Evolutionary conservation across 2,888 invertebrate species (phyloP), one percentile per base, ranked within the genome.

Genomic region (Agrypnus murinus): DNA sequence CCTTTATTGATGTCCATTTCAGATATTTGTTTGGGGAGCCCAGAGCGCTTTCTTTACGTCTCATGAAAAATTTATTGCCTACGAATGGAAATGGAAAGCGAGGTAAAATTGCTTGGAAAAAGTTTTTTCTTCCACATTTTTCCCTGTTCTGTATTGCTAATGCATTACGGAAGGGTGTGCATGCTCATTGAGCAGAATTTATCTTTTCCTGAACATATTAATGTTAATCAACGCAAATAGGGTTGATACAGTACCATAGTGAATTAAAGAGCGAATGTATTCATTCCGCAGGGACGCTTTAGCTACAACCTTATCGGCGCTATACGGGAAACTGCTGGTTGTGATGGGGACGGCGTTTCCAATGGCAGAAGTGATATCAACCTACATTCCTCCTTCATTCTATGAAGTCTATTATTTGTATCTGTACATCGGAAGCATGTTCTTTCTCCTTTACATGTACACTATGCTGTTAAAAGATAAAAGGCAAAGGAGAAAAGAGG

Each of bases 281-380:
- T 25, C 25, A 25, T 5, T 8, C 10, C 6, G 59, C 86, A 96
- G 96, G 78, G 95, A 96, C 86, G 95, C 96, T 75, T 87, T 97
- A 82, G 94, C 95, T 69, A 94, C 95, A 36, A 94, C 96, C 14
- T 88, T 97, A 76, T 97, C 97, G 74, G 97, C 97, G 0, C 89
- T 98, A 31, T 98, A 98, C 84, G 97, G 96, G 53, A 96, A 97
- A 86, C 89, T 97, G 60, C 87, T 98, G 79, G 96, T 97, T 45
- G 96, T 97, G 53, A 95, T 97, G 94, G 97, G 97, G 73, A 92
- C 96, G 75, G 96, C 97, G 12, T 96, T 98, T 86, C 97, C 97
- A 60, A 93, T 98, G 92, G 95, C 97, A 73, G 97, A 97, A 89
- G 96, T 97, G 78, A 96, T 97, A 83, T 96, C 96, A 48, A 95